Percentiles rank a stretch among this genome's conserved stretches.
Conservation (phyloP, 2,113 vertebrate species). For the Chlorodrepanis virens region DNA sequence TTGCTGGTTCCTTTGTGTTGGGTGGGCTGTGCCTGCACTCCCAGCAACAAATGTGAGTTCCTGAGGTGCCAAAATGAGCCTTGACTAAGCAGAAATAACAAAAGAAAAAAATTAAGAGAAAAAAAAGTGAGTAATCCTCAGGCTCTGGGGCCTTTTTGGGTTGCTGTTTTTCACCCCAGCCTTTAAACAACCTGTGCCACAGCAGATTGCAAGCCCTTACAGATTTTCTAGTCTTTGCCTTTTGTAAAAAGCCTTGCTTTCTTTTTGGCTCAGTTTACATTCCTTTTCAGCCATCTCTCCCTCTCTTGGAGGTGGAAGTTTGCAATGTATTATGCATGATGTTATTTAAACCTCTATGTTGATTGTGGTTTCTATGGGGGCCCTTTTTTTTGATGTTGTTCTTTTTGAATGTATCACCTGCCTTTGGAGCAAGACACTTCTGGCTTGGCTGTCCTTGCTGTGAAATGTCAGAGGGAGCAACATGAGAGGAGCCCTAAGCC, state of each 20-base stretch:
- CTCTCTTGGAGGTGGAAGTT: not conserved
- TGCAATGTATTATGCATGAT: constrained; percentile 45
- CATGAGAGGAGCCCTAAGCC: not conserved
- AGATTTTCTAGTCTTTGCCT: constrained; percentile 3
- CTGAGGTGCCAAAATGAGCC: not conserved
- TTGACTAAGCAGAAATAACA: not conserved
- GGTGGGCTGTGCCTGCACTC: not conserved
- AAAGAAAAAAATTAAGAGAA: not conserved
- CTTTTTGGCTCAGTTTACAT: constrained; percentile 18
- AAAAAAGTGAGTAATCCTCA: not conserved
- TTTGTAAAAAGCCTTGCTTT: constrained; percentile 32
- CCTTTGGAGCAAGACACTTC: not conserved
- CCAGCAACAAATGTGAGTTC: not conserved
- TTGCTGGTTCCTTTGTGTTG: not conserved
- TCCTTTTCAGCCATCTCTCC: constrained; percentile 1
- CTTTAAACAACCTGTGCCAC: not conserved
- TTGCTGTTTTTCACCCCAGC: not conserved
- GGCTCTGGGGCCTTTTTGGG: not conserved
- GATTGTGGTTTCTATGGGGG: not conserved
- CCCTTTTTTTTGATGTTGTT: not conserved
- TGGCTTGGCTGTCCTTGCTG: not conserved
- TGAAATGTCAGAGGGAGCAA: not conserved
- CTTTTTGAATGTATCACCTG: not conserved
- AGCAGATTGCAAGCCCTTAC: not conserved
- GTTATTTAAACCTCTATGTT: constrained; percentile 20